These are phyloP conservation scores for Pogonomyrmex californicus DNA, from an alignment of 1,140 invertebrate species.

Conservation along the genomic window DNA sequence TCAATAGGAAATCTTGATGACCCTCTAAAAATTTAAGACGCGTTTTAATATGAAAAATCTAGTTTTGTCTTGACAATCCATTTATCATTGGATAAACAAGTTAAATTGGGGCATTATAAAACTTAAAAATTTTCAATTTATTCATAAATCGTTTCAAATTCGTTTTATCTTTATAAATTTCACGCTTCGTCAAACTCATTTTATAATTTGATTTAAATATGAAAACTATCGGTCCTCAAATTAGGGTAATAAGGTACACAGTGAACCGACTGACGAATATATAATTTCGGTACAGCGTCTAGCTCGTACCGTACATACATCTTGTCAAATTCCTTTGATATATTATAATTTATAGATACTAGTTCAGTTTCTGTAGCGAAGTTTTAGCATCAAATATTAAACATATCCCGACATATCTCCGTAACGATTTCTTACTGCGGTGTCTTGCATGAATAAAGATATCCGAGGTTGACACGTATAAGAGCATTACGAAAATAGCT, in stretches of 20 bases:
- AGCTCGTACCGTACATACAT: background rate
- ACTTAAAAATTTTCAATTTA: conserved; percentile 25
- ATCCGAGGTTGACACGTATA: conserved; percentile 26
- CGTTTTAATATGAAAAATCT: background rate
- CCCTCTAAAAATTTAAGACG: background rate
- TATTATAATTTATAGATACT: background rate
- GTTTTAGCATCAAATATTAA: background rate
- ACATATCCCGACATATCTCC: background rate
- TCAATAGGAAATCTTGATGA: background rate
- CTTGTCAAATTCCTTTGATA: background rate
- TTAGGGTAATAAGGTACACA: conserved; percentile 10
- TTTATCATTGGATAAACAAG: background rate
- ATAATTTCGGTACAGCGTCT: background rate
- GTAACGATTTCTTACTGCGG: conserved; percentile 12
- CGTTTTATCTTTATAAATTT: background rate
- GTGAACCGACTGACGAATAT: background rate
- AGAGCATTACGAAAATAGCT: conserved; percentile 24
- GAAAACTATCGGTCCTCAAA: conserved; percentile 1
- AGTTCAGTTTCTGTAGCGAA: background rate
- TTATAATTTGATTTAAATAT: conserved; percentile 7
- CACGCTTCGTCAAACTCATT: background rate
- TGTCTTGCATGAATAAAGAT: conserved; percentile 13
- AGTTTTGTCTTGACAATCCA: background rate
- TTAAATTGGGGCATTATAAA: conserved; percentile 12
- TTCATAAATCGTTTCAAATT: conserved; percentile 3